Percentiles rank a stretch among this genome's conserved stretches.
phyloP scores from a whole-genome alignment of 2,888 invertebrate species.

The Plutella xylostella region DNA sequence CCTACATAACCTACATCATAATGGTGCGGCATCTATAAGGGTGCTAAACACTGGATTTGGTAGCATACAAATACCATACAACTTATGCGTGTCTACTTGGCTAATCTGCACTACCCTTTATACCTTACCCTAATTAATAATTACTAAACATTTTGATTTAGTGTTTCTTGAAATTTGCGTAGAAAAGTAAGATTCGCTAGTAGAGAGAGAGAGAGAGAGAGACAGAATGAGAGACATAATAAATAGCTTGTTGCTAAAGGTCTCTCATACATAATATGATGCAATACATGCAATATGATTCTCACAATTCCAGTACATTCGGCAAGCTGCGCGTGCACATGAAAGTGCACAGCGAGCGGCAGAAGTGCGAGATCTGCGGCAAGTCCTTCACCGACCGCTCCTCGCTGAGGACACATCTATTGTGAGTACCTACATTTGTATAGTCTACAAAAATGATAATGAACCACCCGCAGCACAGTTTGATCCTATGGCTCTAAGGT shows the following conservation, averaged over 20 bases:
- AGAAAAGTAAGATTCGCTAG: no score
- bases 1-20: background rate
- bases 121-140: no score
- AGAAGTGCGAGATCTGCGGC: slow-evolving; percentile 1
- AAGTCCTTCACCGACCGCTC: slow-evolving; percentile 37
- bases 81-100: background rate
- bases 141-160: no score
- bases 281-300: background rate
- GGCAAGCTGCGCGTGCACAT: slow-evolving; percentile 42
- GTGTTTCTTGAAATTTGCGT: no score
- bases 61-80: background rate
- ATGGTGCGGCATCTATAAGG: background rate
- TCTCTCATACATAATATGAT: background rate
- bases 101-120: no score
- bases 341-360: slow-evolving; percentile 39
- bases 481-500: background rate
- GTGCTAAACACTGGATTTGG: background rate
- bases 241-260: background rate
- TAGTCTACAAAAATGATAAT: background rate
- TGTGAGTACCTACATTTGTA: slow-evolving; percentile 33
- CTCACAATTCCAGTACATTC: slow-evolving; percentile 27
- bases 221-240: no score
- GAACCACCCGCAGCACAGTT: background rate
- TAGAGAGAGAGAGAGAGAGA: no score
- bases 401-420: slow-evolving; percentile 43